phyloP scores from a whole-genome alignment of 1,140 invertebrate genomes.

The Philopotamus ludificatus region DNA sequence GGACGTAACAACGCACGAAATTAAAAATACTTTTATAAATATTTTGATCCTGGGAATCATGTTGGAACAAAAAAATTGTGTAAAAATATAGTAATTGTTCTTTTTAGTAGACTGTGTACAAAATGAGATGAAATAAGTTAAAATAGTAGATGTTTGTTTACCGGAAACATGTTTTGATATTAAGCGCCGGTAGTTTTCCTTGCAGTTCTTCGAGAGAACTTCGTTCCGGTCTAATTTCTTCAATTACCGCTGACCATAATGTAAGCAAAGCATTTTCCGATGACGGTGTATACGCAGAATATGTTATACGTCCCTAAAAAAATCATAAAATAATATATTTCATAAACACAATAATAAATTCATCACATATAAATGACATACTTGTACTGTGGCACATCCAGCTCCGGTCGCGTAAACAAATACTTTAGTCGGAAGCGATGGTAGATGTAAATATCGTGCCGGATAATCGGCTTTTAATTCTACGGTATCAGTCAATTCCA shows the following conservation, averaged over 20 bases:
- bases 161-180: constrained; percentile 63
- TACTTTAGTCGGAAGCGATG: constrained; percentile 63
- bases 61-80: too few species aligned
- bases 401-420: constrained; percentile 67
- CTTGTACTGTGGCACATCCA: constrained; percentile 65
- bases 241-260: constrained; percentile 59
- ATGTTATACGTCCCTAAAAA: constrained; percentile 57
- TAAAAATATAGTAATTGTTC: too few species aligned
- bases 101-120: too few species aligned
- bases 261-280: constrained; percentile 57
- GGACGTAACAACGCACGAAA: too few species aligned
- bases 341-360: constrained; percentile 6
- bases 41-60: too few species aligned
- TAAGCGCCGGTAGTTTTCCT: constrained; percentile 60
- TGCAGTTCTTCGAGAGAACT: constrained; percentile 62
- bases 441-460: constrained; percentile 57
- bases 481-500: constrained; percentile 65
- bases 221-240: constrained; percentile 60
- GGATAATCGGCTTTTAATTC: constrained; percentile 57
- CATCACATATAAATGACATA: constrained; percentile 39
- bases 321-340: not conserved
- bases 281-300: constrained; percentile 60
- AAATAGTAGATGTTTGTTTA: constrained; percentile 43
- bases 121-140: not conserved
- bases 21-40: too few species aligned